Conservation (phyloP, 23 tunicate genomes). For the Halocynthia roretzi region DNA sequence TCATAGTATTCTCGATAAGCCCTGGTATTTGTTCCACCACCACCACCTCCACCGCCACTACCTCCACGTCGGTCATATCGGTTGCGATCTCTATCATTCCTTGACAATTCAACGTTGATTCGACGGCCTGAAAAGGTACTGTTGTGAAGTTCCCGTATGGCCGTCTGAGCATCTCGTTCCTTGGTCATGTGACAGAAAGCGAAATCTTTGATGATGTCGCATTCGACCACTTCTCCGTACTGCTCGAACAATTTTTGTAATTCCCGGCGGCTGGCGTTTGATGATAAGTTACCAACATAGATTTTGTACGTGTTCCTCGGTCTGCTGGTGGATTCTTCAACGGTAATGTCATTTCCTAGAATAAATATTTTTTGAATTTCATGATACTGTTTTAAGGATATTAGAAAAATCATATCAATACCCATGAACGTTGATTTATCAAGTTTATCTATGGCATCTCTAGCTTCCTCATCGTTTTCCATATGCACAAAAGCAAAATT, state of each 20-base stretch:
- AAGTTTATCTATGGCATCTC: slow-evolving; percentile 18
- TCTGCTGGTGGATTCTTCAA: slow-evolving; percentile 23
- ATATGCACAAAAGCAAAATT: slow-evolving; percentile 26
- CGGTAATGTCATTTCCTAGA: slow-evolving; percentile 17
- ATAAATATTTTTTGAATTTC: neutral
- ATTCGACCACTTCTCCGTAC: slow-evolving; percentile 16
- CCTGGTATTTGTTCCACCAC: neutral
- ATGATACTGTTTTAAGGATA: neutral
- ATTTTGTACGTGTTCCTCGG: slow-evolving; percentile 17
- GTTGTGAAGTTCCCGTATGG: slow-evolving; percentile 5
- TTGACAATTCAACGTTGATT: neutral
- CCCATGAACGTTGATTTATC: slow-evolving; percentile 22
- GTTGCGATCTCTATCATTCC: neutral
- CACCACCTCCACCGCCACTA: neutral
- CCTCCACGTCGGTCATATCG: neutral
- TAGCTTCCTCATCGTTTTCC: slow-evolving; percentile 17
- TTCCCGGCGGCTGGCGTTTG: slow-evolving; percentile 12
- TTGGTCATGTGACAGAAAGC: slow-evolving; percentile 18
- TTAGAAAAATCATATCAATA: neutral
- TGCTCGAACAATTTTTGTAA: slow-evolving; percentile 20
- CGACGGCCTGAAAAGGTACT: neutral
- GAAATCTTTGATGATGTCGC: slow-evolving; percentile 27
- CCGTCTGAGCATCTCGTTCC: slow-evolving; percentile 19
- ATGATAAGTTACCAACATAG: slow-evolving; percentile 26
- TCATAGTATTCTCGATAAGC: slow-evolving; percentile 2